Conservation (phyloP, 2,797 vertebrate genomes). For the Numenius phaeopus region DNA sequence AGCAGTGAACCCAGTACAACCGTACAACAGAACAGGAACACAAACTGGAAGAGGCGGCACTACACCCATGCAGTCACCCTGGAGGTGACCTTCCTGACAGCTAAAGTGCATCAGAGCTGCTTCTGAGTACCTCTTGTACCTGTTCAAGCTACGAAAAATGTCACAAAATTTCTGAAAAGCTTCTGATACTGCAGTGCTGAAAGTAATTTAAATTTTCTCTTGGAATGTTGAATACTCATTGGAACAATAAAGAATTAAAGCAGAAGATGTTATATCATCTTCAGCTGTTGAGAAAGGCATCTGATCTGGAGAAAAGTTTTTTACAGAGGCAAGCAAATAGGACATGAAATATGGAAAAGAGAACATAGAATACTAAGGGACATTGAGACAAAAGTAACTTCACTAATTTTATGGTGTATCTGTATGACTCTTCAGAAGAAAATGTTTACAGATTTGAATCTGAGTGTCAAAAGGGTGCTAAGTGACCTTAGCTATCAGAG, state of each 20-base stretch:
- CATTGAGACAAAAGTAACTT: neutral
- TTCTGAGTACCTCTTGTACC: neutral
- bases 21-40: rapidly evolving
- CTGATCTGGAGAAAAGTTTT: neutral
- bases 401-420: neutral
- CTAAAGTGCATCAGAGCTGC: neutral
- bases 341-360: neutral
- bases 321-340: neutral
- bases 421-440: neutral
- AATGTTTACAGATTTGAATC: neutral
- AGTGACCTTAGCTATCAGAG: neutral
- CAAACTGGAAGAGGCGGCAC: neutral
- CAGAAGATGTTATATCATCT: neutral
- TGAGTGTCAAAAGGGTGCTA: neutral
- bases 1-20: neutral
- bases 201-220: neutral
- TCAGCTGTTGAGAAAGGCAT: neutral
- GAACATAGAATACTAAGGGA: neutral
- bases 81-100: neutral
- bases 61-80: neutral
- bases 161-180: neutral
- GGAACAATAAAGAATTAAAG: neutral
- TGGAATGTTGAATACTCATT: neutral
- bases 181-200: neutral
- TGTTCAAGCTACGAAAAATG: neutral